These are phyloP conservation scores for Allygus modestus DNA, from an alignment of 2,888 invertebrate species.

Conservation along the genomic window DNA sequence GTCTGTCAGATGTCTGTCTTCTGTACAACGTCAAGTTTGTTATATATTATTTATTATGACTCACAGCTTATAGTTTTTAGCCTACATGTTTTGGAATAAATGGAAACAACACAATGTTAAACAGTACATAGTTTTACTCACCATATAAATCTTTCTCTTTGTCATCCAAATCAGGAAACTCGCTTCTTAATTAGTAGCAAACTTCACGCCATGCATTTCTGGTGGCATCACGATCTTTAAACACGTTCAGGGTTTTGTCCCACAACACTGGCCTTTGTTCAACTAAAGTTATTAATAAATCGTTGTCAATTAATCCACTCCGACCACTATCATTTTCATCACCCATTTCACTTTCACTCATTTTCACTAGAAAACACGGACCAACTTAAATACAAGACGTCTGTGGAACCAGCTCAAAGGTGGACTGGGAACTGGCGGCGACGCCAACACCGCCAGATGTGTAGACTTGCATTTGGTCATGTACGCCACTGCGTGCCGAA, in stretches of 20 bases:
- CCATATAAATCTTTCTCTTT: constrained; percentile 53
- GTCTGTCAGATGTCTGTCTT: not conserved
- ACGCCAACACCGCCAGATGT: constrained; percentile 62
- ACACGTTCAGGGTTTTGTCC: constrained; percentile 65
- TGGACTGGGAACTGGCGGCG: constrained; percentile 26
- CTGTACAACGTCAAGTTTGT: not conserved
- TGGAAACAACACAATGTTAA: constrained; percentile 6
- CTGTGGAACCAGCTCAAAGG: constrained; percentile 26
- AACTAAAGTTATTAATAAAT: constrained; percentile 63
- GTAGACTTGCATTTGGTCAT: constrained; percentile 65
- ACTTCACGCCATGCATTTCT: constrained; percentile 66
- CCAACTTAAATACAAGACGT: constrained; percentile 44
- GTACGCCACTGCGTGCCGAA: constrained; percentile 62
- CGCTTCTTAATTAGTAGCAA: constrained; percentile 48
- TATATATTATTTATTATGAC: constrained; percentile 1
- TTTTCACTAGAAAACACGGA: constrained; percentile 39
- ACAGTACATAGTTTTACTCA: constrained; percentile 15
- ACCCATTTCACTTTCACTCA: constrained; percentile 2
- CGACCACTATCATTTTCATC: constrained; percentile 48
- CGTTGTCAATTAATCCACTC: constrained; percentile 54
- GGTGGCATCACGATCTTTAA: constrained; percentile 66
- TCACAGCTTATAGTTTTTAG: not conserved
- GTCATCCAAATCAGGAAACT: constrained; percentile 54
- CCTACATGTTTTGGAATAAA: not conserved
- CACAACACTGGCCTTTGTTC: constrained; percentile 66